A percentile compares a stretch with the other conserved stretches of the same genome.
These are phyloP conservation scores for Timema cristinae DNA, from an alignment of 2,888 invertebrate species.

Conservation along the genomic window DNA sequence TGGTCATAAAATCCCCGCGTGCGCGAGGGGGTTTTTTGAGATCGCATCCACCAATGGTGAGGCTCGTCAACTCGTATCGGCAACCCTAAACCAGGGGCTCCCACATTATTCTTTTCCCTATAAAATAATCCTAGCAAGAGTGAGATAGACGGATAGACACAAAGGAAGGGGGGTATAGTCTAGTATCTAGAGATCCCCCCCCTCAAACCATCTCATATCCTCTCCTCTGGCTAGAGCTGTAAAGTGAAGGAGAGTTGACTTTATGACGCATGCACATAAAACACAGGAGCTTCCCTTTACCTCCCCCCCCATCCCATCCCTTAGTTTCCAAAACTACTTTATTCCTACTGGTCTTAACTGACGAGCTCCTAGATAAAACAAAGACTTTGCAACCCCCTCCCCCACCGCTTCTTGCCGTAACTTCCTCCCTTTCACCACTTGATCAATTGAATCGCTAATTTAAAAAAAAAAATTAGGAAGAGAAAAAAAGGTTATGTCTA, in stretches of 20 bases:
- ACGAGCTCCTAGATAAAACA: no score
- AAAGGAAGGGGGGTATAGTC: neutral
- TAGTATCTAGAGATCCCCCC: neutral
- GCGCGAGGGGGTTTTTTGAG: slow-evolving; percentile 2
- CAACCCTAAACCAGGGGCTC: neutral
- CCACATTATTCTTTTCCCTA: slow-evolving; percentile 14
- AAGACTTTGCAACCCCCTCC: no score
- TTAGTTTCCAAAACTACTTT: neutral
- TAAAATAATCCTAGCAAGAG: slow-evolving; percentile 10
- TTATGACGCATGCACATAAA: slow-evolving; percentile 16
- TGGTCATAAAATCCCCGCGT: neutral
- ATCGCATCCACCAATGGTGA: slow-evolving; percentile 8
- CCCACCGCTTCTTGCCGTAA: no score
- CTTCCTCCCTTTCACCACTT: no score
- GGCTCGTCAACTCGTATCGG: neutral
- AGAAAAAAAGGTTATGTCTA: no score
- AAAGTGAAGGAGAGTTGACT: slow-evolving; percentile 11
- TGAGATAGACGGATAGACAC: slow-evolving; percentile 10
- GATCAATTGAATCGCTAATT: no score
- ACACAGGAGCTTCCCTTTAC: slow-evolving; percentile 17
- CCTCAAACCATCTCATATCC: neutral
- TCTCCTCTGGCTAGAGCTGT: neutral
- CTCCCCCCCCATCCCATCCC: slow-evolving; percentile 20
- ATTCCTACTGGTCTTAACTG: no score
- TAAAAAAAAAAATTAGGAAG: no score